Evolutionary conservation across 2,888 invertebrate species (phyloP).

Genomic region (Noctua janthe): DNA sequence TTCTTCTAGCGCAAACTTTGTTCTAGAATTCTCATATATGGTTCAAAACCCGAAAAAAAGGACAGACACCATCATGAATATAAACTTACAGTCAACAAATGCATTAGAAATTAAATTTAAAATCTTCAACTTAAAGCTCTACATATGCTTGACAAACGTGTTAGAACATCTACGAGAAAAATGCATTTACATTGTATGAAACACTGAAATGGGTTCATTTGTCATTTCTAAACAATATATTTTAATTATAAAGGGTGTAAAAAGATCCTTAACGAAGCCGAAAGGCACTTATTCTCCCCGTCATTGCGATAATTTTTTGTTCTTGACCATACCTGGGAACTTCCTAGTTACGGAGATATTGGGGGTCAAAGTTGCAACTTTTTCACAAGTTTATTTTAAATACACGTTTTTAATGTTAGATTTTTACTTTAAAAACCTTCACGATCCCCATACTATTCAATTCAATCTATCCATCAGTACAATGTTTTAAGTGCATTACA

Average conservation of each 20-base stretch:
- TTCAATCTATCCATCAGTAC: too few species aligned
- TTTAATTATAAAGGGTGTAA: neutral
- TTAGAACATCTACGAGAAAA: conserved; percentile 11
- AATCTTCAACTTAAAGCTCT: conserved; percentile 18
- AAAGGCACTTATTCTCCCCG: too few species aligned
- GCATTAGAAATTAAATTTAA: conserved; percentile 43
- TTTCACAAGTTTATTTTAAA: too few species aligned
- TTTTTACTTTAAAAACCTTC: too few species aligned
- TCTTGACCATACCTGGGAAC: too few species aligned
- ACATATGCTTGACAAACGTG: conserved; percentile 30
- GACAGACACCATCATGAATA: conserved; percentile 24
- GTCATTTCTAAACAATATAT: neutral
- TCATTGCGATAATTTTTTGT: too few species aligned
- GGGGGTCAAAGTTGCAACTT: too few species aligned
- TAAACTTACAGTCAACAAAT: conserved; percentile 37
- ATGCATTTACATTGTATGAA: neutral
- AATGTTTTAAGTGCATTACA: too few species aligned
- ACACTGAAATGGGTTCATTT: neutral
- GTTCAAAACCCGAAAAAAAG: conserved; percentile 33
- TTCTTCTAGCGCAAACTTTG: conserved; percentile 1
- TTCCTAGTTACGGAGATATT: too few species aligned
- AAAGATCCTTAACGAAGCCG: too few species aligned
- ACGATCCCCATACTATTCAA: too few species aligned
- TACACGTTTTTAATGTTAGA: too few species aligned
- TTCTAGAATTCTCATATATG: conserved; percentile 12